Base-by-base conservation (phyloP, 2,797 vertebrate species). In the Dicrostonyx torquatus region DNA sequence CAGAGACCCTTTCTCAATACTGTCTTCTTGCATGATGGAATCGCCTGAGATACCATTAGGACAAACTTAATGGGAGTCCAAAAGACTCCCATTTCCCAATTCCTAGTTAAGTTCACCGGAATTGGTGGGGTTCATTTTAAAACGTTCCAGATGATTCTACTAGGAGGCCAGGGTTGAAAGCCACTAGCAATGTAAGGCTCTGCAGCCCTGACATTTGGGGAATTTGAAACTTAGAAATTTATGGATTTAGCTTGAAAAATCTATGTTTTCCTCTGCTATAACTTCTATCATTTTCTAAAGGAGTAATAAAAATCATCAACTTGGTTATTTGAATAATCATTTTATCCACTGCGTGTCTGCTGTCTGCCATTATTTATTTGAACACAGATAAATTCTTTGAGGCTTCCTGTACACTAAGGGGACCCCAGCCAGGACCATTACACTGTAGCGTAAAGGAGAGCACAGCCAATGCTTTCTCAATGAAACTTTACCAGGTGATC, bases 201-300 rank as follows among this genome's bases (percentile, higher is more conserved):
- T 82, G 72, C 72, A 76, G 66, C 34, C 58, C 77, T 66, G n/a
- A 82, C 70, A 88, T 76, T 53, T 37, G 31, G 77, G 84, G 34
- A 50, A 92, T 73, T 90, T 87, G 37, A 55, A 55, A 55, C 15
- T 87, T 95, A 90, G 58, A 90, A 85, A 90, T n/a, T n/a, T 80
- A 6, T 26, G 43, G 20, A 80, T 90, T 95, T 92, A 50, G 22
- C n/a, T 31, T 24, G 83, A 72, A 50, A 50, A 70, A 90, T 64
- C 22, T 34, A 89, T 6, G 48, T 31, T 85, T 96, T 90, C 53
- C 34, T 90, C 45, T 79, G 37, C 34, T 37, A 31, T 66, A 34
- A 55, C 14, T 34, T 89, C 70, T 62, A 68, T 43, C 55, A 87
- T 37, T 79, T 78, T 89, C 55, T 11, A 87, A 78, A 93, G 1